phyloP scores from a whole-genome alignment of 2,113 vertebrate species.

The Petroica traversi region DNA sequence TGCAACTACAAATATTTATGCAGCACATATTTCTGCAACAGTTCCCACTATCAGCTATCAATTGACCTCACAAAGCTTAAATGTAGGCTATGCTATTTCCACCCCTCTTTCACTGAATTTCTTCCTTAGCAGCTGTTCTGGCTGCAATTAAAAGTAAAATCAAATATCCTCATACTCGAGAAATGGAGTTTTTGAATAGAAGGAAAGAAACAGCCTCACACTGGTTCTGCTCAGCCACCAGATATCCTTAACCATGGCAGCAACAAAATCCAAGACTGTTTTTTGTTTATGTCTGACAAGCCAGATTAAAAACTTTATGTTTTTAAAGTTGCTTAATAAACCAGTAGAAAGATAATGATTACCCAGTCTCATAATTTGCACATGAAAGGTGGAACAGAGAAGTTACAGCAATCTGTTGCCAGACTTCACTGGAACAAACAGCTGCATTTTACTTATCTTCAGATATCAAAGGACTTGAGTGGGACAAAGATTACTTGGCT shows the following conservation, averaged over 20 bases:
- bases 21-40: neutral
- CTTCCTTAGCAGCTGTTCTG: neutral
- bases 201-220: neutral
- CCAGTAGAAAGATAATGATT: slow-evolving; percentile 7
- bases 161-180: neutral
- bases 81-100: neutral
- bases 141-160: neutral
- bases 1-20: neutral
- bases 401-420: slow-evolving; percentile 13
- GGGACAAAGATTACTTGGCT: slow-evolving; percentile 20
- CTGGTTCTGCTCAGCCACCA: neutral
- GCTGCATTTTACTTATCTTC: slow-evolving; percentile 44
- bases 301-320: neutral
- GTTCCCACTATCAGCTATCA: neutral
- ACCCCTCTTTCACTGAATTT: neutral
- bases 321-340: slow-evolving; percentile 43
- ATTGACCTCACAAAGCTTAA: neutral
- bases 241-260: neutral
- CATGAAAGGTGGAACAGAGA: slow-evolving; percentile 33
- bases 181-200: neutral
- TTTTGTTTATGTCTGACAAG: slow-evolving; percentile 2
- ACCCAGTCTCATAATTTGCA: slow-evolving; percentile 33
- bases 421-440: slow-evolving; percentile 37
- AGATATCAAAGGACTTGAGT: slow-evolving; percentile 47
- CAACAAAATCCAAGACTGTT: slow-evolving; percentile 11